These are phyloP conservation scores for Rhopalosiphum maidis DNA, from an alignment of 1,140 invertebrate genomes.

Conservation along the genomic window DNA sequence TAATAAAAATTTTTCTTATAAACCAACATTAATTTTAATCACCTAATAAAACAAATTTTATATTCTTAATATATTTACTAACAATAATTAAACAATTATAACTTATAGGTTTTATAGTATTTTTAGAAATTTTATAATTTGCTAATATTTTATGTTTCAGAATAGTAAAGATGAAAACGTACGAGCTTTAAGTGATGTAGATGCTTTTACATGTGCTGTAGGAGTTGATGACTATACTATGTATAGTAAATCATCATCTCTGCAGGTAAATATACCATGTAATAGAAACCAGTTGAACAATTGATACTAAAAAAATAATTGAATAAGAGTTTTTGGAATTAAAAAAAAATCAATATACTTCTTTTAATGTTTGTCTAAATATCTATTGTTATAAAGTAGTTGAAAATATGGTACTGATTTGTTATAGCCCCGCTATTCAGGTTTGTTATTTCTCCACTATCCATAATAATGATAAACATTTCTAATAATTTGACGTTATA, in stretches of 20 bases:
- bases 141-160: conserved; percentile 64
- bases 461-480: no score
- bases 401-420: background rate
- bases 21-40: no score
- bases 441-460: no score
- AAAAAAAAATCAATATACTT: no score
- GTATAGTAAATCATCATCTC: conserved; percentile 93
- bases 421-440: no score
- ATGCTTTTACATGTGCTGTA: conserved; percentile 88
- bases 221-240: conserved; percentile 93
- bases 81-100: no score
- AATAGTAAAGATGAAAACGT: conserved; percentile 69
- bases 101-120: no score
- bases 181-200: conserved; percentile 65
- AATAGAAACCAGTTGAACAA: background rate
- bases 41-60: no score
- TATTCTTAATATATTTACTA: no score
- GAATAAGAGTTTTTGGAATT: background rate
- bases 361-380: no score
- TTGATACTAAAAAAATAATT: background rate
- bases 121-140: background rate
- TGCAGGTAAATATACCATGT: conserved; percentile 74
- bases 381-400: background rate
- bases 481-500: no score
- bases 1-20: no score